Conservation (phyloP, 1,140 invertebrate genomes). For the Megalonaias nervosa region DNA sequence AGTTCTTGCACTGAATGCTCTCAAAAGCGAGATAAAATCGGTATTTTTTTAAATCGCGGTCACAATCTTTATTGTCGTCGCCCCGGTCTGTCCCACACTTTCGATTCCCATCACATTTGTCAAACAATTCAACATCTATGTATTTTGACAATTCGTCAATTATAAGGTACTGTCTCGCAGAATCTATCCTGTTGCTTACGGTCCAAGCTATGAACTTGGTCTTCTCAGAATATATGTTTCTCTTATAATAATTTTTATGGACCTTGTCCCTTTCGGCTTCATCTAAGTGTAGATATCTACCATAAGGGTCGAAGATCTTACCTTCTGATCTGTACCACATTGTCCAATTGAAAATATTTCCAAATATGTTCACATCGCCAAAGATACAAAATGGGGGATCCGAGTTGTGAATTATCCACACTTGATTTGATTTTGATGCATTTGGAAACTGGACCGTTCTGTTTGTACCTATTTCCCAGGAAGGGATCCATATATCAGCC, state of each 20-base stretch:
- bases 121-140: constrained; percentile 78
- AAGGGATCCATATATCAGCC: too few species aligned
- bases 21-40: constrained; percentile 83
- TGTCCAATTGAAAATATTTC: constrained; percentile 59
- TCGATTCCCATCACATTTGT: constrained; percentile 68
- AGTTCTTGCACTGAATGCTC: constrained; percentile 69
- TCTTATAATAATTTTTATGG: too few species aligned
- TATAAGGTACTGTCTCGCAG: constrained; percentile 73
- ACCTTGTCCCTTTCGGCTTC: too few species aligned
- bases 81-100: constrained; percentile 45
- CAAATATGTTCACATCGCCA: constrained; percentile 30
- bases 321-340: constrained; percentile 54
- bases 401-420: constrained; percentile 52
- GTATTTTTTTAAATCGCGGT: constrained; percentile 77
- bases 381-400: constrained; percentile 52
- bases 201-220: too few species aligned
- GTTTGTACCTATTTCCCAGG: constrained; percentile 33
- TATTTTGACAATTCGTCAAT: constrained; percentile 73
- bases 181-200: constrained; percentile 77
- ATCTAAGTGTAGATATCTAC: too few species aligned
- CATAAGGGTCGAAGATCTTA: too few species aligned
- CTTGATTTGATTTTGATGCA: constrained; percentile 41
- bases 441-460: constrained; percentile 34
- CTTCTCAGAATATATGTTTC: too few species aligned
- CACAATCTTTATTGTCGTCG: constrained; percentile 39